Evolutionary conservation across 2,888 invertebrate genomes (phyloP).

Genomic region (Hirtodrosophila alboralis): DNA sequence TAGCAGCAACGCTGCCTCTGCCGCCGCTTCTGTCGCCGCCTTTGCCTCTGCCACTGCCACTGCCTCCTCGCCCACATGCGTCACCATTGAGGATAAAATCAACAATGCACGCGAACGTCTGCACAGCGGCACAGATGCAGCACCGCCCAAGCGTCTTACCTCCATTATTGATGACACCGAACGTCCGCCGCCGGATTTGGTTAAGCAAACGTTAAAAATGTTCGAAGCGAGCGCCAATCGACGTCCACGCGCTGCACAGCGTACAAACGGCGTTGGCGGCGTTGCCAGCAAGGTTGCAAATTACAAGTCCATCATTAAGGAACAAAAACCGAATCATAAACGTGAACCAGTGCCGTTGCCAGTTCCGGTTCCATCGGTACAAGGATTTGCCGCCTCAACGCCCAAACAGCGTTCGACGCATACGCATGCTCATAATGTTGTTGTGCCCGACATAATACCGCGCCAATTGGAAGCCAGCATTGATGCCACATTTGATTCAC

Average conservation of each 20-base stretch:
- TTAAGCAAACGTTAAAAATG: conserved; percentile 92
- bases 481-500: conserved; percentile 70
- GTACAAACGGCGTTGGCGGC: conserved; percentile 84
- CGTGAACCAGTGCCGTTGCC: no score
- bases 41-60: background rate
- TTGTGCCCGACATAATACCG: conserved; percentile 84
- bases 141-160: conserved; percentile 86
- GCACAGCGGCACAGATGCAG: conserved; percentile 83
- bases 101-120: conserved; percentile 83
- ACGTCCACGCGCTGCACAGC: conserved; percentile 83
- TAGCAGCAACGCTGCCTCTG: background rate
- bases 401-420: conserved; percentile 36
- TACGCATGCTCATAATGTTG: conserved; percentile 20
- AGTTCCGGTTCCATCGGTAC: background rate
- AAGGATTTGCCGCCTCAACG: conserved; percentile 56
- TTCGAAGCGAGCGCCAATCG: conserved; percentile 90
- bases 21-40: background rate
- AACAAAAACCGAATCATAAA: conserved; percentile 79
- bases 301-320: conserved; percentile 87
- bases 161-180: conserved; percentile 90
- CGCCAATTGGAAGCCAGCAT: conserved; percentile 50
- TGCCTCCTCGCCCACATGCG: conserved; percentile 28
- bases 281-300: conserved; percentile 88
- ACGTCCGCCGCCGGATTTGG: conserved; percentile 94
- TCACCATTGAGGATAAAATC: conserved; percentile 84